Conservation (phyloP, 2,888 invertebrate genomes). For the Pediacus dermestoides region DNA sequence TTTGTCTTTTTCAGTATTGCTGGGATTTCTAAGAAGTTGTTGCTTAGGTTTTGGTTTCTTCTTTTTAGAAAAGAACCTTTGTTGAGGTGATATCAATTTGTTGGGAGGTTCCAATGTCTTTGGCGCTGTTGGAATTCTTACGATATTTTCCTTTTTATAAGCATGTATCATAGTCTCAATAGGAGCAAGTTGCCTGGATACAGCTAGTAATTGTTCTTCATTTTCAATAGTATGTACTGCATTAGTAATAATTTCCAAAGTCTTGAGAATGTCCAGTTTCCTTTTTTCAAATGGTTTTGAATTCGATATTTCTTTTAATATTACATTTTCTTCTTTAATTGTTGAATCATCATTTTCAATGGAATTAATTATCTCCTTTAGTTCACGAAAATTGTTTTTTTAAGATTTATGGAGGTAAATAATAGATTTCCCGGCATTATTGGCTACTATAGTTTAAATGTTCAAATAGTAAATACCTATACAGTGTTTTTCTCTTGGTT, state of each 20-base stretch:
- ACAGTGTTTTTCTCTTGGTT: no score
- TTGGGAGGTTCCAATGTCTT: constrained; percentile 4
- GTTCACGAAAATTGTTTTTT: no score
- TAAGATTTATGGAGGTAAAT: no score
- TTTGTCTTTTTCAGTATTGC: background rate
- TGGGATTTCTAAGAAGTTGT: background rate
- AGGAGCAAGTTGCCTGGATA: constrained; percentile 3
- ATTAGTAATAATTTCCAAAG: no score
- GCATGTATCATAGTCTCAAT: constrained; percentile 5
- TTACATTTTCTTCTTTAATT: no score
- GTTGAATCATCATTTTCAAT: no score
- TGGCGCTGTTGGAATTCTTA: background rate
- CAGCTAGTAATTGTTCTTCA: constrained; percentile 7
- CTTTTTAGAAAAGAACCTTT: constrained; percentile 4
- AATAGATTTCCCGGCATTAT: no score
- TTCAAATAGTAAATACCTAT: no score
- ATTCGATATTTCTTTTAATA: background rate
- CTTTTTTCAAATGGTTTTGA: constrained; percentile 2
- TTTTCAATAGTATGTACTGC: background rate
- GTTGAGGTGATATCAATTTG: constrained; percentile 3
- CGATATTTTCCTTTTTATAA: background rate
- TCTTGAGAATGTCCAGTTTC: constrained; percentile 1
- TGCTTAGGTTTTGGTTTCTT: background rate
- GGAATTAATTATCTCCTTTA: no score
- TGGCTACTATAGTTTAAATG: no score